A percentile compares a stretch with the other conserved stretches of the same genome.
Evolutionary conservation across 2,113 vertebrate genomes (phyloP).

Genomic region (Hucho hucho): DNA sequence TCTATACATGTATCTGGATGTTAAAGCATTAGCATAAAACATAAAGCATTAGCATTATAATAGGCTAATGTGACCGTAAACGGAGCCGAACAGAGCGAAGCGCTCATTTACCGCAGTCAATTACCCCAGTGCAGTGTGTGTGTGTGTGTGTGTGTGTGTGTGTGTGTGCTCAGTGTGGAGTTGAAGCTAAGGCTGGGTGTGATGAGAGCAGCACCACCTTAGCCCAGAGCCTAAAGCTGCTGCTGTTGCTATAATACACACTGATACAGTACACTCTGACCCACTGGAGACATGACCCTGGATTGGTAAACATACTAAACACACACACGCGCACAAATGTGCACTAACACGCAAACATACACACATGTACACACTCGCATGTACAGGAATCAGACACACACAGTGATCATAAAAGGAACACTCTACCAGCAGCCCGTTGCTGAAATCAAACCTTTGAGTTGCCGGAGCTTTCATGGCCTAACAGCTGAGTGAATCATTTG

Average conservation of each 20-base stretch:
- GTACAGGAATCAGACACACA: slow-evolving; percentile 77
- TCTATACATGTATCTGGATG: background rate
- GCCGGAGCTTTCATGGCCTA: slow-evolving; percentile 45
- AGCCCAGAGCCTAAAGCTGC: slow-evolving; percentile 85
- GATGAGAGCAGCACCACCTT: slow-evolving; percentile 76
- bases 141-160: slow-evolving; percentile 72
- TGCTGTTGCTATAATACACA: slow-evolving; percentile 81
- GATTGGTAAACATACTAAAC: background rate
- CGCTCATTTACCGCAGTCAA: slow-evolving; percentile 51
- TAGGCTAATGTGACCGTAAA: background rate
- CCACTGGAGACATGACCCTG: background rate
- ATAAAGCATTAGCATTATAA: background rate
- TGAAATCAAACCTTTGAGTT: slow-evolving; percentile 57
- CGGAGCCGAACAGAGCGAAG: background rate
- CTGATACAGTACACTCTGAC: background rate
- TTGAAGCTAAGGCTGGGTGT: slow-evolving; percentile 74
- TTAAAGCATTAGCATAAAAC: too few relatives aligned
- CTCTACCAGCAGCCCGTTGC: slow-evolving; percentile 29
- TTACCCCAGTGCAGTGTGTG: slow-evolving; percentile 75
- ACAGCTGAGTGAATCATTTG: slow-evolving; percentile 47
- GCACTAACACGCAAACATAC: background rate
- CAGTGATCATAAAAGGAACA: slow-evolving; percentile 62
- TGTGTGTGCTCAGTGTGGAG: slow-evolving; percentile 62
- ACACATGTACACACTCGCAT: slow-evolving; percentile 60
- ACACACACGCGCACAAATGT: slow-evolving; percentile 11